A percentile compares a stretch with the other conserved stretches of the same genome.
phyloP scores from a whole-genome alignment of 2,113 vertebrate genomes.

The Anser brachyrhynchus region DNA sequence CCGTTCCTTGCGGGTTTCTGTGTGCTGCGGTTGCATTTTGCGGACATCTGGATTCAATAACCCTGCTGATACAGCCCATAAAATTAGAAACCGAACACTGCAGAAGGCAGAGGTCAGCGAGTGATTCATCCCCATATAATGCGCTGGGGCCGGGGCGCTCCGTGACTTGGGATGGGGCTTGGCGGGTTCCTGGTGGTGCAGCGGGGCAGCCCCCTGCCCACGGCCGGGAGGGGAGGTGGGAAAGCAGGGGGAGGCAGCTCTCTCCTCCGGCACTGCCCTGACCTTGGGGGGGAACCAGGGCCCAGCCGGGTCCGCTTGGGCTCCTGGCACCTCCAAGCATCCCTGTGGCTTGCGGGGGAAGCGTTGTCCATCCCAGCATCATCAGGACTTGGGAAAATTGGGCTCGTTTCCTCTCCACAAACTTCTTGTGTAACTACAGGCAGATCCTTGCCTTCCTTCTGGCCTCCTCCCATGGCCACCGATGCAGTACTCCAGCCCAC shows the following conservation, averaged over 20 bases:
- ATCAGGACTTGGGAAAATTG: not conserved
- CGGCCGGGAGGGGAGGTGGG: slow-evolving; percentile 11
- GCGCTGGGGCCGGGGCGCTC: slow-evolving; percentile 10
- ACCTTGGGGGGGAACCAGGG: not conserved
- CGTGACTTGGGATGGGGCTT: slow-evolving; percentile 15
- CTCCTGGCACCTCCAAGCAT: not conserved
- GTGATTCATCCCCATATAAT: slow-evolving; percentile 72
- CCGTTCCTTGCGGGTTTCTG: slow-evolving; percentile 38
- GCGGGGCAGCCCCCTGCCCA: slow-evolving; percentile 37
- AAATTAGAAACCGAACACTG: slow-evolving; percentile 73
- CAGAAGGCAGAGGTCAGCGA: slow-evolving; percentile 67
- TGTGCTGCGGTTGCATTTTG: slow-evolving; percentile 57
- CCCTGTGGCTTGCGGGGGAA: not conserved
- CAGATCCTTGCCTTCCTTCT: not conserved
- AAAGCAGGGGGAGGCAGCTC: slow-evolving; percentile 43
- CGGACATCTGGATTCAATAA: slow-evolving; percentile 79
- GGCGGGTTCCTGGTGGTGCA: slow-evolving; percentile 12
- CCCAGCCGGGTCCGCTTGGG: not conserved
- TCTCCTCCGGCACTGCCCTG: not conserved
- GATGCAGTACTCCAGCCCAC: not conserved
- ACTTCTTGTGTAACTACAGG: not conserved
- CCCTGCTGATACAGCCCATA: slow-evolving; percentile 69
- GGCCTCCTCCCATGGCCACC: not conserved
- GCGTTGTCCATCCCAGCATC: not conserved
- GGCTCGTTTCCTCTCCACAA: not conserved